Conservation (phyloP, 2,797 vertebrate species). For the Rallus crepitans region DNA sequence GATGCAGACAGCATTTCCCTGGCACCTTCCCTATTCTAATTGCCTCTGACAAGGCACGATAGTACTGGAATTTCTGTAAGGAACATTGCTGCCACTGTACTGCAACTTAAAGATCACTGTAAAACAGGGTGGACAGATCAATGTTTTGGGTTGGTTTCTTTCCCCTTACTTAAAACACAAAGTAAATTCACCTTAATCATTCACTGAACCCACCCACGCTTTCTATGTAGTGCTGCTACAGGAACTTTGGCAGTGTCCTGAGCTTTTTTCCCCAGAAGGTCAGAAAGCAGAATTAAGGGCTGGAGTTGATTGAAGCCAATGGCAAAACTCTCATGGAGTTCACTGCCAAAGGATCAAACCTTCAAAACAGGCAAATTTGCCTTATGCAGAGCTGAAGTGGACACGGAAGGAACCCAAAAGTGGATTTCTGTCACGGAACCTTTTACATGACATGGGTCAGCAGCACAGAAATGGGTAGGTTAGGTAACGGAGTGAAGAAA, state of each 20-base stretch:
- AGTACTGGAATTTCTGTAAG: constrained; percentile 42
- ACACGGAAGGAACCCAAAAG: not conserved
- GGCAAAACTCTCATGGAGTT: not conserved
- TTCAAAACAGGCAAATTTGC: not conserved
- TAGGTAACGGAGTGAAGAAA: not conserved
- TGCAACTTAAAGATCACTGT: not conserved
- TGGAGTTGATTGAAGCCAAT: not conserved
- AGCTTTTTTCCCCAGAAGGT: not conserved
- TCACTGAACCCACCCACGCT: not conserved
- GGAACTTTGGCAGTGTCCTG: not conserved
- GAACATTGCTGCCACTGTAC: not conserved
- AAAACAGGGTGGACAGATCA: not conserved
- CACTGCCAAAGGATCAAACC: not conserved
- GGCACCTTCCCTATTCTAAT: constrained; percentile 21
- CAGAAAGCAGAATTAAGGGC: not conserved
- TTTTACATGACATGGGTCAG: not conserved
- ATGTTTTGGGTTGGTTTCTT: not conserved
- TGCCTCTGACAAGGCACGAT: constrained; percentile 24
- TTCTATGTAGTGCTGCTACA: not conserved
- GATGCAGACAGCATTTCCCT: constrained; percentile 20
- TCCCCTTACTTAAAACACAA: not conserved
- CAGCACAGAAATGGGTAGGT: not conserved
- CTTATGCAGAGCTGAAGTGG: not conserved
- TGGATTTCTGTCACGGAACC: not conserved
- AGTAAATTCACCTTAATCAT: not conserved